A percentile compares a stretch with the other conserved stretches of the same genome.
phyloP scores from a whole-genome alignment of 2,113 vertebrate species.

The Excalfactoria chinensis region DNA sequence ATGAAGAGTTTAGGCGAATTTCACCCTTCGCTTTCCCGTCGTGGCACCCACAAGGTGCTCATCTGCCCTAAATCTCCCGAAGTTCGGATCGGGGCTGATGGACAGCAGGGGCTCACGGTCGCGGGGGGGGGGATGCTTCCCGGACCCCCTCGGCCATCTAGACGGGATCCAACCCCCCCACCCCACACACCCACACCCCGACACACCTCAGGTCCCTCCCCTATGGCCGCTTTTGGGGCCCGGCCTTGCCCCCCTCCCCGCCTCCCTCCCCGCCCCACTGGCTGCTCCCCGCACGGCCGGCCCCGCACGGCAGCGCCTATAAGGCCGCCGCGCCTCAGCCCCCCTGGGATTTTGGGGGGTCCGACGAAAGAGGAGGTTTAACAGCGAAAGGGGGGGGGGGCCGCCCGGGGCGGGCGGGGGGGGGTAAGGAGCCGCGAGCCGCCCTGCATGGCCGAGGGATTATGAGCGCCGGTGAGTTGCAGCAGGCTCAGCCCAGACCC shows the following conservation, averaged over 20 bases:
- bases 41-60: not conserved
- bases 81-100: not conserved
- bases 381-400: too few relatives aligned
- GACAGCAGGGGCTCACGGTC: not conserved
- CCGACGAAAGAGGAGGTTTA: too few relatives aligned
- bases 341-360: not conserved
- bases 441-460: constrained; percentile 32
- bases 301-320: not conserved
- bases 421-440: not conserved
- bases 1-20: not conserved
- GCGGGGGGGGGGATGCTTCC: not conserved
- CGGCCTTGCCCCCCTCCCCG: not conserved
- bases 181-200: not conserved
- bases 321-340: not conserved
- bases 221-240: not conserved
- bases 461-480: constrained; percentile 52
- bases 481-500: constrained; percentile 50
- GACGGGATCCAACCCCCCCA: constrained; percentile 4
- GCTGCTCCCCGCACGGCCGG: not conserved
- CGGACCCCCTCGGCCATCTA: too few relatives aligned
- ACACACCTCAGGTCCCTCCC: not conserved
- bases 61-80: not conserved
- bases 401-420: too few relatives aligned
- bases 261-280: not conserved
- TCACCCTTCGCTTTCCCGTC: not conserved